Conservation (phyloP, 1,140 invertebrate species). For the Cydia splendana region DNA sequence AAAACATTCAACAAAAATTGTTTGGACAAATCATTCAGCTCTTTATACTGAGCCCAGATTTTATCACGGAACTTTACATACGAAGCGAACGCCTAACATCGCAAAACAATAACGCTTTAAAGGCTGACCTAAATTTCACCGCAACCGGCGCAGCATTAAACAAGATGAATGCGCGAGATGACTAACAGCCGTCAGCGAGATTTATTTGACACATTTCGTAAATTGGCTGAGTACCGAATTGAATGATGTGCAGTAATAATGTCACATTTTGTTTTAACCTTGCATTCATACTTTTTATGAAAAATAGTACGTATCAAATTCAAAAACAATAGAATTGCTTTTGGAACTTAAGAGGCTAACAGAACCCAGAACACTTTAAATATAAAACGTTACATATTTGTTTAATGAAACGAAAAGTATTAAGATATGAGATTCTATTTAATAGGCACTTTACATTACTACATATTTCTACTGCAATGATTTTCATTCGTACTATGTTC, state of each 20-base stretch:
- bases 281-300: too few relatives aligned
- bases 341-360: too few relatives aligned
- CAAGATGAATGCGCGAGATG: conserved; percentile 44
- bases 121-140: conserved; percentile 61
- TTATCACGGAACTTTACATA: conserved; percentile 13
- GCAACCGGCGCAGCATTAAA: conserved; percentile 57
- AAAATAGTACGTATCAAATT: too few relatives aligned
- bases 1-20: background rate
- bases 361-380: too few relatives aligned
- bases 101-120: conserved; percentile 59
- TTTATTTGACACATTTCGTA: conserved; percentile 30
- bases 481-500: too few relatives aligned
- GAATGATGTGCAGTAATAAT: conserved; percentile 22
- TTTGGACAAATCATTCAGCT: conserved; percentile 6
- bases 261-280: background rate
- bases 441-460: background rate
- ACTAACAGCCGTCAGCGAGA: conserved; percentile 19
- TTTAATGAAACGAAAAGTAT: too few relatives aligned
- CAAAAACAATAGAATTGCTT: too few relatives aligned
- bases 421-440: too few relatives aligned
- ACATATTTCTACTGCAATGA: background rate
- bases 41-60: conserved; percentile 10
- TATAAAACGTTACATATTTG: too few relatives aligned
- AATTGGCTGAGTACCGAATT: conserved; percentile 43
- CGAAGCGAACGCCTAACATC: conserved; percentile 38